phyloP scores from a whole-genome alignment of 2,113 vertebrate genomes.

The Passer domesticus region DNA sequence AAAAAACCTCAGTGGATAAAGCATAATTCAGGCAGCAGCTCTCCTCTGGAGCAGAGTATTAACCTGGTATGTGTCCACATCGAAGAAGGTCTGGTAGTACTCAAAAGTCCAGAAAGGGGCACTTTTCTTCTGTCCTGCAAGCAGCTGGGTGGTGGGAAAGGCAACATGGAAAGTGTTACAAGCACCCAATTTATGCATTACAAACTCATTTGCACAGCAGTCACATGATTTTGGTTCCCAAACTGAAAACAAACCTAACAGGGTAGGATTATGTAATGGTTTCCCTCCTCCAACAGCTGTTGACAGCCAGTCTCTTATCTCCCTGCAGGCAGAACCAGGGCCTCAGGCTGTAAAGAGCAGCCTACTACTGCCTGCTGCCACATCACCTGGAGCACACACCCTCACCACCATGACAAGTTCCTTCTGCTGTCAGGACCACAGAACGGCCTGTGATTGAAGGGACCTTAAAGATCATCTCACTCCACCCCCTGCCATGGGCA shows the following conservation, averaged over 20 bases:
- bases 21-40: neutral
- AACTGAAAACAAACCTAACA: neutral
- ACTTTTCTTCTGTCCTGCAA: conserved; percentile 88
- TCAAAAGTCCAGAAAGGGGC: conserved; percentile 97
- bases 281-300: neutral
- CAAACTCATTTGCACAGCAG: neutral
- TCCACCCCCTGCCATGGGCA: neutral
- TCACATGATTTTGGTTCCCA: neutral
- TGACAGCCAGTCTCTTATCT: neutral
- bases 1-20: neutral
- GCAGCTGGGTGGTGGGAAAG: conserved; percentile 76
- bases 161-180: neutral
- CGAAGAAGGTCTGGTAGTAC: conserved; percentile 94
- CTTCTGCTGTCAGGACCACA: neutral
- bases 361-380: neutral
- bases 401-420: neutral
- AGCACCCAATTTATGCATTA: neutral
- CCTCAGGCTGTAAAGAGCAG: neutral
- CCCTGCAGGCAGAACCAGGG: neutral
- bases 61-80: conserved; percentile 93
- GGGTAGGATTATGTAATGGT: neutral
- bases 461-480: neutral
- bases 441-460: neutral
- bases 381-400: neutral
- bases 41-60: neutral